Evolutionary conservation across 2,888 invertebrate species (phyloP), one percentile per base, ranked within the genome.

Genomic region (Nyleta sp.): DNA sequence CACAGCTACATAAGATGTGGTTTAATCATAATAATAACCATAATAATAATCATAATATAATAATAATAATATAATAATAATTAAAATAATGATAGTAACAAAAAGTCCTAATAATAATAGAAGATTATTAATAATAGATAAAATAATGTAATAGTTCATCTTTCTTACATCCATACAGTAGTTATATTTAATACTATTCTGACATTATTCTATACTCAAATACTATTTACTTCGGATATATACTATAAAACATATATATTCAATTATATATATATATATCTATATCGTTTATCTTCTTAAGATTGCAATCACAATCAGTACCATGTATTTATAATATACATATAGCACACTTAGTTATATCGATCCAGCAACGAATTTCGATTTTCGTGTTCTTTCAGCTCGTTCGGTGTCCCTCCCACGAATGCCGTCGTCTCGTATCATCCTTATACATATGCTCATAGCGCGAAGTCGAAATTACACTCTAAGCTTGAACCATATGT

Each of bases 1-100:
- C 90, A 90, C 90, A 90, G 90, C 90, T 90, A 90, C 90, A 90
- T 90, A 90, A 89, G 86, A 88, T 89, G 88, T 90, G 86, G 87
- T 89, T 88, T 86, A 82, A 87, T 89, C 85, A 86, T 88, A 84
- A 83, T 85, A 76, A 83, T 85, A 76, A 76, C 10, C 80, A 46
- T 73, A 64, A 79, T 67, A 57, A 75, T 68, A 33, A 62, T 75
- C 31, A 75, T 68, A 28, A 68, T 60, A 55, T 75, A 67, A 67
- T 76, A 46, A 65, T 73, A 64, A 28, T 28, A 28, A 28, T 28
- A 28, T 28, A 10, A 28, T 28, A 28, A 28, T 28, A 86, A 84
- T 87, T 60, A 57, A 72, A 87, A 83, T 85, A 84, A 71, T 81
- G 72, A 80, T 80, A 80, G 79, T 82, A 80, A 83, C 78, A 81